Evolutionary conservation across 2,888 invertebrate genomes (phyloP), one percentile per base, ranked within the genome.

Genomic region (Andrena flavipes): DNA sequence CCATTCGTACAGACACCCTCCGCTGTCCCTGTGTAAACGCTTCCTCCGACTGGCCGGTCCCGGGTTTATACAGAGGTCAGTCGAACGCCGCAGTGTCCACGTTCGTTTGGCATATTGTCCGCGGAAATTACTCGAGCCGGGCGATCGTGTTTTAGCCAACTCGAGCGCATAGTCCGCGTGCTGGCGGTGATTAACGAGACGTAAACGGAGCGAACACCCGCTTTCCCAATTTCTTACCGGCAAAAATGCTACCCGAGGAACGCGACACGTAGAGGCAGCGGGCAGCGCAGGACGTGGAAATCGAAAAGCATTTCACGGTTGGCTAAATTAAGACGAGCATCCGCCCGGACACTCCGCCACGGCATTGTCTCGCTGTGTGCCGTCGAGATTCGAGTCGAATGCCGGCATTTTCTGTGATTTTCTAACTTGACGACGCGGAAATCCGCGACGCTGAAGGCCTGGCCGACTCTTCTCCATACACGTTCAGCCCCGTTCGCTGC

Each of bases 401-500:
- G 75, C 56, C 72, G 78, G 83, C 69, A 85, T 89, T 88, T 88
- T 85, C 83, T 56, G 82, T 84, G 86, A 89, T 89, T 90, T 89
- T 76, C 86, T 84, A 87, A 87, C 84, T 81, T 76, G 86, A 79
- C 87, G 87, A 89, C 89, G 89, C 87, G 92, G 88, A 92, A 92
- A 92, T 92, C 92, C 92, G 85, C 90, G 90, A 87, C 80, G 82
- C 74, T 81, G 74, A 79, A 85, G 82, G 87, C 74, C 75, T 78
- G 79, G 56, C 23, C 56, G 56, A 56, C 56, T 56, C 23, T 77
- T 67, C 78, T 73, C 85, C 86, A 86, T 84, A 88, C 82, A 79
- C 56, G 56, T 84, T 91, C 88, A 89, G 91, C 89, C 42, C 91
- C 90, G 92, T 92, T 92, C 90, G 91, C 92, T 92, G 93, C 92